A percentile compares a stretch with the other conserved stretches of the same genome.
Evolutionary conservation across 2,888 invertebrate genomes (phyloP).

Genomic region (Helicoverpa assulta): DNA sequence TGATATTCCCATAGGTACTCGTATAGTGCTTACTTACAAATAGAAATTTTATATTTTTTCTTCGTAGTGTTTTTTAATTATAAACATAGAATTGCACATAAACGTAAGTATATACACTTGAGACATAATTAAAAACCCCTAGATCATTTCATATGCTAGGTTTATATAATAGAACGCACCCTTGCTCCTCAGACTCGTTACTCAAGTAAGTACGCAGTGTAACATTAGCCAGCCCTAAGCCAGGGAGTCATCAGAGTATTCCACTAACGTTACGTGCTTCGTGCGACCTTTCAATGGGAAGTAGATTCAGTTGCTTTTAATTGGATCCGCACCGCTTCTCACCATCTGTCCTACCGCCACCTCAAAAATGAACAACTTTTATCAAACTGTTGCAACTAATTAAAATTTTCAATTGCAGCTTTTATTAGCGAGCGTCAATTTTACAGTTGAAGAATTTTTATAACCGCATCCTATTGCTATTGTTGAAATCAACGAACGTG

Average conservation of each 20-base stretch:
- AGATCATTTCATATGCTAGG: too few relatives aligned
- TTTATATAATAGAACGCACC: too few relatives aligned
- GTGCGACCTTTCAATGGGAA: conserved; percentile 73
- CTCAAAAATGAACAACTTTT: conserved; percentile 78
- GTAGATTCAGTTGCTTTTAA: conserved; percentile 76
- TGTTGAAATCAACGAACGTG: conserved; percentile 49
- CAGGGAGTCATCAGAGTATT: conserved; percentile 59
- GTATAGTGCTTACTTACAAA: too few relatives aligned
- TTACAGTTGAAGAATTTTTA: conserved; percentile 35
- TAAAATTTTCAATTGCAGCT: conserved; percentile 68
- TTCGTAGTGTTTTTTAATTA: too few relatives aligned
- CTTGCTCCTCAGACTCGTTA: neutral
- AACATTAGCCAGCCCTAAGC: conserved; percentile 42
- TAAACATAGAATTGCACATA: too few relatives aligned
- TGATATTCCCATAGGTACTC: too few relatives aligned
- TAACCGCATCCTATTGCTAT: conserved; percentile 29
- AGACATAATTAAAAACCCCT: too few relatives aligned
- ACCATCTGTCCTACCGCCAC: conserved; percentile 68
- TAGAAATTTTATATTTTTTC: too few relatives aligned
- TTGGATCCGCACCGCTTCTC: conserved; percentile 76
- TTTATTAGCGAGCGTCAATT: conserved; percentile 52
- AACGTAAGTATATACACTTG: too few relatives aligned
- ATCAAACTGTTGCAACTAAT: conserved; percentile 73
- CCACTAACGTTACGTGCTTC: conserved; percentile 59
- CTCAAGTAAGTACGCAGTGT: neutral